Base-by-base conservation (phyloP, 2,797 vertebrate species). In the Sebastes taczanowskii region DNA sequence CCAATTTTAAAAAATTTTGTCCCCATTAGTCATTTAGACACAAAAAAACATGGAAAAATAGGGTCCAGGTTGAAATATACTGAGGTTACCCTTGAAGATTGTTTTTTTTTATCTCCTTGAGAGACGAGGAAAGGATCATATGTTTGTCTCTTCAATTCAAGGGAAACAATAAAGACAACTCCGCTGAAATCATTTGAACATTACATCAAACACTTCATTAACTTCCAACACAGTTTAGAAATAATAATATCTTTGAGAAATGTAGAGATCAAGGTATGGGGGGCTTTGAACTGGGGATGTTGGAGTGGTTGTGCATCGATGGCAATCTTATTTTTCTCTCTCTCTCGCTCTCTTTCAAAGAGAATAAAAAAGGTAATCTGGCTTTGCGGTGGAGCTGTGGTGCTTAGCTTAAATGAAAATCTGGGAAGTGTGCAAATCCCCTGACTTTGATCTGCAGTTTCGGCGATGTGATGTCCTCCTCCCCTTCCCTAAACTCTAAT, bases 401-500 rank as follows among this genome's bases (percentile, higher is more conserved):
- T 66, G 86, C 83, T 90, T 82, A 87, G 88, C 77, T 89, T 82
- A 89, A 91, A 92, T 88, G 87, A 88, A 90, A 93, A 90, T 92
- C 87, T 75, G 81, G 87, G 78, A 90, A 89, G 86, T 89, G 89
- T 92, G 87, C 84, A 90, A 93, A 94, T 91, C 92, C 90, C 76
- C 66, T 23, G 83, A 87, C 92, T 92, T 91, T 94, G 90, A 93
- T 92, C 93, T 90, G 84, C 81, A 71, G 88, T 89, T 88, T 89
- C 55, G 58, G 78, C 70, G 55, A 86, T 77, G 74, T 58, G 86
- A 86, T 76, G 87, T 90, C 86, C 88, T 85, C 90, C 92, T 87
- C 86, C 89, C 78, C 74, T 76, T 77, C 65, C 84, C 86, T 83
- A 91, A 90, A 90, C 89, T 86, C 87, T 82, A 89, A 91, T 85